Evolutionary conservation across 2,888 invertebrate species (phyloP).

Genomic region (Hyppa rectilinea): DNA sequence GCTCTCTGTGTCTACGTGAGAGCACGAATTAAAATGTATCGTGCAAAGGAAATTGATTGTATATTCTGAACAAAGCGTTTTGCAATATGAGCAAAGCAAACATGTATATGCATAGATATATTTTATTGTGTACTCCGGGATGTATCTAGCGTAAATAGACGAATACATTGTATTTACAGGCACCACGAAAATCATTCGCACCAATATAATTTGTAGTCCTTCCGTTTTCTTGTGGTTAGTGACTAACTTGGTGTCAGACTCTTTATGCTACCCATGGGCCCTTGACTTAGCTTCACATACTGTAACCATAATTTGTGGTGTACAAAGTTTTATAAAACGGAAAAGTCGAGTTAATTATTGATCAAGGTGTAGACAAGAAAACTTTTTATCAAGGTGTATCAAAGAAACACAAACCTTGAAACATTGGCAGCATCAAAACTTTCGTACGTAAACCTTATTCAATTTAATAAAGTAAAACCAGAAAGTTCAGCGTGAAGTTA

Average conservation of each 20-base stretch:
- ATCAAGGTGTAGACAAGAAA: background rate
- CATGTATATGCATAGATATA: no score
- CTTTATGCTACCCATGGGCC: no score
- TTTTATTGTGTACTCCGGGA: background rate
- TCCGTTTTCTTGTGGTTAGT: no score
- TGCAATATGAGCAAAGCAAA: background rate
- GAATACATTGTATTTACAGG: background rate
- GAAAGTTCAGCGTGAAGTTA: constrained; percentile 9
- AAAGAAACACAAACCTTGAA: background rate
- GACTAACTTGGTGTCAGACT: no score
- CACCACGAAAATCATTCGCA: no score
- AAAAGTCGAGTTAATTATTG: background rate
- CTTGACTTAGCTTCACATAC: no score
- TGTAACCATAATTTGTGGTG: no score
- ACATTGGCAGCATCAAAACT: background rate
- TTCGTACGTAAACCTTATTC: background rate
- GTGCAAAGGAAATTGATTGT: background rate
- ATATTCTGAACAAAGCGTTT: constrained; percentile 7
- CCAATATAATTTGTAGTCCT: no score
- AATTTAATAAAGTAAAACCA: background rate
- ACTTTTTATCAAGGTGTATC: background rate
- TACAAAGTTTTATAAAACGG: background rate
- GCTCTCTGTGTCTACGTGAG: background rate
- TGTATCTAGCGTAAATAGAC: background rate
- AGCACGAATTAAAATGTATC: constrained; percentile 2